These are phyloP conservation scores for Zingel zingel DNA, from an alignment of 2,113 vertebrate species.

Conservation along the genomic window DNA sequence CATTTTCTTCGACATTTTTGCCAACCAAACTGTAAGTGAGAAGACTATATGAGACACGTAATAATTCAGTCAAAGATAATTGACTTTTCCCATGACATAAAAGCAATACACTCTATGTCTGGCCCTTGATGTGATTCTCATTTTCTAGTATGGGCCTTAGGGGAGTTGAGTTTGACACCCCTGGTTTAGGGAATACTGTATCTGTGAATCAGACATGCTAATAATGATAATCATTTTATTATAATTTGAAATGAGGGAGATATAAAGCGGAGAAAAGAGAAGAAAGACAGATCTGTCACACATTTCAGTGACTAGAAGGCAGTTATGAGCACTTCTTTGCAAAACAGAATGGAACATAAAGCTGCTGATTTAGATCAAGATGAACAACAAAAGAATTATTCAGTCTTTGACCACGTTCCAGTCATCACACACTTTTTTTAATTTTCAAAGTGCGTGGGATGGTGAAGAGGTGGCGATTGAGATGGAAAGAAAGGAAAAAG, in stretches of 20 bases:
- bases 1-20: too few species aligned
- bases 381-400: not conserved
- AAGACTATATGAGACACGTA: too few species aligned
- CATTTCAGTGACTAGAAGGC: not conserved
- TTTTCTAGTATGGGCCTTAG: too few species aligned
- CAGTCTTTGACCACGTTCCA: not conserved
- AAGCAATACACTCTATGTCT: too few species aligned
- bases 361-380: not conserved
- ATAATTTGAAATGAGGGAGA: not conserved
- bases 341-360: not conserved
- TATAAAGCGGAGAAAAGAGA: not conserved
- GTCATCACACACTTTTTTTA: not conserved
- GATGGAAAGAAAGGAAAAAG: not conserved
- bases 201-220: not conserved
- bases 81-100: too few species aligned
- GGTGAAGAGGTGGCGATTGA: not conserved
- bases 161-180: too few species aligned
- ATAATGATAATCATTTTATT: not conserved
- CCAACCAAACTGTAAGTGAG: too few species aligned
- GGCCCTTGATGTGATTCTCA: too few species aligned
- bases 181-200: not conserved
- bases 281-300: conserved; percentile 2
- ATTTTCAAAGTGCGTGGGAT: not conserved
- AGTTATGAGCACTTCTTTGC: not conserved
- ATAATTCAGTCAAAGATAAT: too few species aligned